Base-by-base conservation (phyloP, 2,113 vertebrate genomes). In the Lagenorhynchus albirostris region DNA sequence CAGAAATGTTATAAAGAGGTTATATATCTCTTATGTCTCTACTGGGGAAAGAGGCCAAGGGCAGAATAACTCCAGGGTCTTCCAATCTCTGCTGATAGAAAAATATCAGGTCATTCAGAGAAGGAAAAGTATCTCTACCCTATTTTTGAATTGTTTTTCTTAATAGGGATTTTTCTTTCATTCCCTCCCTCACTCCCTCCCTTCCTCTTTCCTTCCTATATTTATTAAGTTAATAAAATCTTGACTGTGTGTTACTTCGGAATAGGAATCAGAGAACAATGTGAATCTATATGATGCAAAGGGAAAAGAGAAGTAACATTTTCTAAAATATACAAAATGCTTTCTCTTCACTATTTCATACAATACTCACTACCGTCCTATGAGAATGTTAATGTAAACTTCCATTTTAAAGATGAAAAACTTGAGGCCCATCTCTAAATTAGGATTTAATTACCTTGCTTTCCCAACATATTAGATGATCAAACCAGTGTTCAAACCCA, bases 151-250 rank as follows among this genome's bases (percentile, higher is more conserved):
- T n/a, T 60, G 9, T n/a, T 89, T 41, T 79, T 8, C 33, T 76
- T 60, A 31, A 2, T 15, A 50, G 4, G 41, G 2, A 31, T 11
- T 71, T 86, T 87, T 62, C 21, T 73, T 68, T 47, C 36, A 25
- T 8, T 23, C 23, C 31, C 23, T 47, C 41, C 4, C 11, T 14
- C 1, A 2, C 5, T 12, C 15, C 8, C 13, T 13, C 3, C 5
- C 4, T 1, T 25, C 13, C 10, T 17, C 17, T 33, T 13, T 20
- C 6, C 6, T 15, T 3, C 10, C 8, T 38, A 53, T 67, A 67
- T 21, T 81, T 85, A 60, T 63, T 91, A 62, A 91, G 31, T 73
- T 29, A 95, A 44, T 94, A 47, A 94, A 87, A 83, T 50, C 13
- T 79, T 60, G 44, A 82, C 20, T 63, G 2, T 47, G 18, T 23